Conservation (phyloP, 2,113 vertebrate genomes). For the Hyla sarda region DNA sequence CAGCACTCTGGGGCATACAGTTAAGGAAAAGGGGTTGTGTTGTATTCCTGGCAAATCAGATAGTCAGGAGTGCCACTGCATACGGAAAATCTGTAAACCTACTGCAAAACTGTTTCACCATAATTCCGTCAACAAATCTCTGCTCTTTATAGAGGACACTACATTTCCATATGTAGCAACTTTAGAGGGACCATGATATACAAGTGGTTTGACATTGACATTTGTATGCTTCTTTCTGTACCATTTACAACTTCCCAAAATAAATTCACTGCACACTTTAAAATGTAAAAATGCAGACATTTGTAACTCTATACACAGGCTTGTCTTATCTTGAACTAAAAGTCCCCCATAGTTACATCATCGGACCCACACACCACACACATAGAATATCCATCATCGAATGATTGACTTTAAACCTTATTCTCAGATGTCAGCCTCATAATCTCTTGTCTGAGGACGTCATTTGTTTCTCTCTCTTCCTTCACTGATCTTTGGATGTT, state of each 20-base stretch:
- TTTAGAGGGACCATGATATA: not conserved
- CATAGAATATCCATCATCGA: not conserved
- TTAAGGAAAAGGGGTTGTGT: no score
- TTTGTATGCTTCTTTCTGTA: not conserved
- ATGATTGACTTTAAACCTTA: conserved; percentile 71
- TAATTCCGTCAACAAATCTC: not conserved
- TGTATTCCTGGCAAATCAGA: no score
- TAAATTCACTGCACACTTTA: not conserved
- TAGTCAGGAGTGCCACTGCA: no score
- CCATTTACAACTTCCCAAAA: not conserved
- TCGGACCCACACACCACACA: not conserved
- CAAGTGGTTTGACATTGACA: not conserved
- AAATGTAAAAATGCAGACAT: not conserved
- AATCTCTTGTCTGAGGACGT: conserved; percentile 86
- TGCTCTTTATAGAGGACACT: not conserved
- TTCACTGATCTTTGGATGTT: conserved; percentile 87
- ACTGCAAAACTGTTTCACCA: not conserved
- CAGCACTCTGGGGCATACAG: no score
- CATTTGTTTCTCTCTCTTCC: conserved; percentile 87
- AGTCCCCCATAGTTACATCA: not conserved
- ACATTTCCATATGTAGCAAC: not conserved
- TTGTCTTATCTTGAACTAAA: not conserved
- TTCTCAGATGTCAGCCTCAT: conserved; percentile 88
- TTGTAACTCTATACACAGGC: not conserved
- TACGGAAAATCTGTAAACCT: no score